These are phyloP conservation scores for Cygnus olor DNA, from an alignment of 2,797 vertebrate genomes.

Conservation along the genomic window DNA sequence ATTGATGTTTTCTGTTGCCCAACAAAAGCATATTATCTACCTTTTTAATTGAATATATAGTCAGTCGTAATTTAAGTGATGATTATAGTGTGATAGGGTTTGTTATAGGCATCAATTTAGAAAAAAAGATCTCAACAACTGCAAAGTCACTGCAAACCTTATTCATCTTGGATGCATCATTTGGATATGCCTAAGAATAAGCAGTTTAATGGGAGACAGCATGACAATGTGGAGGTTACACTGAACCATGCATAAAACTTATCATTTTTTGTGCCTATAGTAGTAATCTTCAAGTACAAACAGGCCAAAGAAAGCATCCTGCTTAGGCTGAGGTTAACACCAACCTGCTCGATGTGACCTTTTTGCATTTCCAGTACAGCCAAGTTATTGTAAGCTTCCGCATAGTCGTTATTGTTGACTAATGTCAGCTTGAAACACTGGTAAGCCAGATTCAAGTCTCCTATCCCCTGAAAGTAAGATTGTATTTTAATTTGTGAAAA, in stretches of 20 bases:
- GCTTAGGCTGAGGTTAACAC: neutral
- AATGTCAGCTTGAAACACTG: constrained; percentile 94
- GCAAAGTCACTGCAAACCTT: neutral
- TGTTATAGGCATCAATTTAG: neutral
- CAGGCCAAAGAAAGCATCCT: neutral
- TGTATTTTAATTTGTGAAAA: neutral
- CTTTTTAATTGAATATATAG: neutral
- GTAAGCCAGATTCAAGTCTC: constrained; percentile 89
- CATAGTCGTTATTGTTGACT: constrained; percentile 90
- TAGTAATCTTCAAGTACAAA: neutral
- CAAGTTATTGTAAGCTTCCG: constrained; percentile 97
- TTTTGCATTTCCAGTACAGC: constrained; percentile 93
- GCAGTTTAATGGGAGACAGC: neutral
- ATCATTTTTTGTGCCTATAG: neutral
- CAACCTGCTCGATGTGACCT: constrained; percentile 92
- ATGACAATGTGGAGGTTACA: neutral
- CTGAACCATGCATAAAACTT: neutral
- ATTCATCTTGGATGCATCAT: neutral
- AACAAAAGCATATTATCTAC: neutral
- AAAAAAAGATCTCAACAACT: neutral
- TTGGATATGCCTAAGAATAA: neutral
- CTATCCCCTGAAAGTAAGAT: constrained; percentile 85
- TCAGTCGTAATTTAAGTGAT: neutral
- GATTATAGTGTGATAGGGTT: neutral
- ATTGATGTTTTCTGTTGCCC: neutral